phyloP scores from a whole-genome alignment of 2,797 vertebrate genomes.

The Nannoperca australis region DNA sequence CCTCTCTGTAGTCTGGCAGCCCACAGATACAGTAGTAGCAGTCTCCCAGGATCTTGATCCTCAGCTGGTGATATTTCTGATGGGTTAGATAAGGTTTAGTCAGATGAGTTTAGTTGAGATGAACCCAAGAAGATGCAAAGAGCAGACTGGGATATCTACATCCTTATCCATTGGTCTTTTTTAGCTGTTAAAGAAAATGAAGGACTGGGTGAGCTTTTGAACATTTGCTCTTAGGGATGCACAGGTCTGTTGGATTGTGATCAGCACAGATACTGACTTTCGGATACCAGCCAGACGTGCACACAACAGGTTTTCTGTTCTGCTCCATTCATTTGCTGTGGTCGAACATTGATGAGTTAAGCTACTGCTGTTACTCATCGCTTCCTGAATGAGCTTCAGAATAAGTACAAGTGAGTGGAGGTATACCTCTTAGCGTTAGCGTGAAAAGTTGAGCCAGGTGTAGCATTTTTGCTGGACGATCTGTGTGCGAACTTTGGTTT shows the following conservation, averaged over 20 bases:
- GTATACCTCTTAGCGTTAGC: no score
- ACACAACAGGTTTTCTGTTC: neutral
- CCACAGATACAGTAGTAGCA: conserved; percentile 98
- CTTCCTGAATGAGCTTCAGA: neutral
- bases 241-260: neutral
- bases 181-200: neutral
- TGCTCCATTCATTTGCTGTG: neutral
- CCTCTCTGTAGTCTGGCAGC: conserved; percentile 92
- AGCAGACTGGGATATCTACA: neutral
- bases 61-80: conserved; percentile 94
- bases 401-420: no score
- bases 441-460: no score
- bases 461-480: no score
- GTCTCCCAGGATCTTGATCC: conserved; percentile 96
- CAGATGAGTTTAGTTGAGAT: no score
- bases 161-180: no score
- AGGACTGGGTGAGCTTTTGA: neutral
- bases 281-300: neutral
- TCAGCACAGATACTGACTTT: neutral
- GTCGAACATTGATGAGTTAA: neutral
- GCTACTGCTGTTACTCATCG: neutral
- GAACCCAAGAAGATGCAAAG: neutral
- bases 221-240: neutral
- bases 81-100: conserved; percentile 7
- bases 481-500: no score